Base-by-base conservation (phyloP, 2,797 vertebrate genomes). In the Denticeps clupeoides region DNA sequence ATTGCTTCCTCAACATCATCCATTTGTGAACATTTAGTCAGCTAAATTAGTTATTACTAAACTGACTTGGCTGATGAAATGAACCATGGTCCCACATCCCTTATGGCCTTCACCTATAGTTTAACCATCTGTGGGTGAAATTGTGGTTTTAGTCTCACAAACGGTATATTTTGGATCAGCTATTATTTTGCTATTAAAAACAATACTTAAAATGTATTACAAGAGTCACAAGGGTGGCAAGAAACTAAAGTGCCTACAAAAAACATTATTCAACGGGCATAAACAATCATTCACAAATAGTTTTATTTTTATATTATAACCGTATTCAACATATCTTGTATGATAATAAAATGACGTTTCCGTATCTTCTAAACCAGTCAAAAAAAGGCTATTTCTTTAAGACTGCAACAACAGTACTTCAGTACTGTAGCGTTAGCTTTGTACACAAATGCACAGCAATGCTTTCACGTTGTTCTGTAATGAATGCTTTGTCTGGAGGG, bases 271-370 rank as follows among this genome's bases (percentile, higher is more conserved):
- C 4, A 16, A 27, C 13, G 35, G 16, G 19, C 13, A 22, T 45
- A 55, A 8, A 51, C 21, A 70, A 74, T 57, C 74, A 75, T 77
- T 80, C 71, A 82, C 82, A 85, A 81, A 82, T 81, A 81, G 68
- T 73, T 85, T 82, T 83, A 83, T 83, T 85, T 75, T 53, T 79
- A 82, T 74, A 80, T 79, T 78, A 76, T 73, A 83, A 81, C 71
- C 72, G 79, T 81, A 81, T 76, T 69, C 68, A 79, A 79, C 79
- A 80, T 63, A 69, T 72, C 72, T 77, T 75, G 77, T 76, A 77
- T 77, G 70, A 79, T 76, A 75, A 80, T 81, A 82, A 81, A 82
- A 82, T 76, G 72, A 82, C 72, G 78, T 60, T 66, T 75, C 61
- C 68, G 70, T 69, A 79, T 75, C 77, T 77, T 72, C 78, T 72